phyloP scores from a whole-genome alignment of 53 echinoderm and acorn worm genomes.

The Antedon mediterranea region DNA sequence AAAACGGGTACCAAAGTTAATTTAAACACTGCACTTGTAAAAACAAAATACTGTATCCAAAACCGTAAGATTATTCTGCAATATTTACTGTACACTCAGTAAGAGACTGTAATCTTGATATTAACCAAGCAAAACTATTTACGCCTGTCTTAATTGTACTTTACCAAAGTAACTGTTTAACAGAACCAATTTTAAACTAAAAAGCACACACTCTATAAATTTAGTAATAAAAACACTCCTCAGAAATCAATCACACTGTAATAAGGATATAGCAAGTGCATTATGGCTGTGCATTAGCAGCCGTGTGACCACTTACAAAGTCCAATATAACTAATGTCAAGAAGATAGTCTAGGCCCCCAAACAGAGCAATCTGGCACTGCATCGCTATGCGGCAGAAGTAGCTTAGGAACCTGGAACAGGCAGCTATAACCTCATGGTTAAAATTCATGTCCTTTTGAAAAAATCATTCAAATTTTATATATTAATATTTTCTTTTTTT shows the following conservation, averaged over 20 bases:
- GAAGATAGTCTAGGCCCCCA: conserved; percentile 66
- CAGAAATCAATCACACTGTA: neutral
- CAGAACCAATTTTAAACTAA: too few species aligned
- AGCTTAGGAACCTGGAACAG: conserved; percentile 92
- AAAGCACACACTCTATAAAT: neutral
- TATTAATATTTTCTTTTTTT: too few species aligned
- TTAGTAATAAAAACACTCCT: neutral
- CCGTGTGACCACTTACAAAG: conserved; percentile 59
- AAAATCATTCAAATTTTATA: neutral
- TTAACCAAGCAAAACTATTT: too few species aligned
- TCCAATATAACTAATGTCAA: conserved; percentile 89
- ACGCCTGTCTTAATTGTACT: too few species aligned
- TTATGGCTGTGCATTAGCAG: neutral
- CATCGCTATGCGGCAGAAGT: conserved; percentile 72
- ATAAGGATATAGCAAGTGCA: neutral
- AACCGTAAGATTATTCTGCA: too few species aligned
- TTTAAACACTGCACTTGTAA: too few species aligned
- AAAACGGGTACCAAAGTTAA: too few species aligned
- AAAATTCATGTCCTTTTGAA: conserved; percentile 27
- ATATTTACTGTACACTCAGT: too few species aligned
- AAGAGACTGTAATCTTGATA: too few species aligned
- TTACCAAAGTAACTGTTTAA: too few species aligned
- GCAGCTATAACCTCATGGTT: conserved; percentile 88
- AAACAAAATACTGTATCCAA: too few species aligned
- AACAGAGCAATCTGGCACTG: conserved; percentile 67